Evolutionary conservation across 2,888 invertebrate species (phyloP), one percentile per base, ranked within the genome.

Genomic region (Pherbina coryleti): DNA sequence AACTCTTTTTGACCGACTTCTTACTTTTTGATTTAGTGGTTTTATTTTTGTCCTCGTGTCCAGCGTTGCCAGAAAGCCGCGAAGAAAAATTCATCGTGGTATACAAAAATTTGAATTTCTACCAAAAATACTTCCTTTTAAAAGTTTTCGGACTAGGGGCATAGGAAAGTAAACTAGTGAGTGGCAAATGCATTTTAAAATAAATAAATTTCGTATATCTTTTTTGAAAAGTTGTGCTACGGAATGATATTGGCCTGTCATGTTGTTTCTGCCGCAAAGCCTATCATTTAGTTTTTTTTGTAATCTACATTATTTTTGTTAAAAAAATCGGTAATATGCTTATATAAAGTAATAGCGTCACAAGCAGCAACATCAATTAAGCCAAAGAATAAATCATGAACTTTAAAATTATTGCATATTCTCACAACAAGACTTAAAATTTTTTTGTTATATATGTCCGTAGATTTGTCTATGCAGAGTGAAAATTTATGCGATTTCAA

Each of bases 231-330:
- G 17, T 37, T 60, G 5, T 28, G 31, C 49, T 44, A 74, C 74
- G 3, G 44, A 62, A 44, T 62, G 31, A 2, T 3, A 31, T 7
- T 74, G 44, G 19, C 74, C 74, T 37, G 62, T 74, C 74, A 74
- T n/a, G 62, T 60, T 1, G 60, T 60, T 34, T 74, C 74, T n/a
- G 74, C 74, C 19, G 74, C 60, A 22, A 74, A 37, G 0, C 62
- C 73, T 37, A 73, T 73, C 53, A 71, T 71, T 51, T 71, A 53
- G n/a, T n/a, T n/a, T n/a, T n/a, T n/a, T 74, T 60, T n/a, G 74
- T 31, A 31, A 31, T 60, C 19, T 60, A 55, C 3, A 74, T 37
- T 5, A 22, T 57, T 37, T 57, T 73, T 49, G 51, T 71, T 51
- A 51, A 51, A 51, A 25, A 51, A 71, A 28, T 53, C 71, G 9